These are phyloP conservation scores for Gymnothorax reevesii DNA, from an alignment of 2,797 vertebrate species.

Conservation along the genomic window DNA sequence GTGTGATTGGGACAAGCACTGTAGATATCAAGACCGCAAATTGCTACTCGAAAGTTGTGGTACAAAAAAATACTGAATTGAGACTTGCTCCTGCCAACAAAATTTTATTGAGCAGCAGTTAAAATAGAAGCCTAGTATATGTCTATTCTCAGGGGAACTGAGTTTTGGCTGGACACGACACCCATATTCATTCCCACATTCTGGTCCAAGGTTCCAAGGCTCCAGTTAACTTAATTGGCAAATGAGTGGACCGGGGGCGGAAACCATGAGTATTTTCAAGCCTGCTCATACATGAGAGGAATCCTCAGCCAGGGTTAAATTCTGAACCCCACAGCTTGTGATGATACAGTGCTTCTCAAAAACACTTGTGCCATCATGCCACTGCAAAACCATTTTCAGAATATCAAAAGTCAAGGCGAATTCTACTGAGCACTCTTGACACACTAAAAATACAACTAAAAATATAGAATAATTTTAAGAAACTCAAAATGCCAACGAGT, in stretches of 20 bases:
- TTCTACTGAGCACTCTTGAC: no score
- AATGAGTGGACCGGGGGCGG: not conserved
- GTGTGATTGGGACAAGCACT: not conserved
- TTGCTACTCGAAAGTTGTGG: not conserved
- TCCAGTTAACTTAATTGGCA: not conserved
- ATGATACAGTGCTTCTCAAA: not conserved
- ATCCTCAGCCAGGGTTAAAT: not conserved
- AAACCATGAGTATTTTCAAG: not conserved
- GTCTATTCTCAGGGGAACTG: not conserved
- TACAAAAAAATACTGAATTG: not conserved
- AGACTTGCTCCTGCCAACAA: not conserved
- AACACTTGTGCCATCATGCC: not conserved
- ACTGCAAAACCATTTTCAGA: not conserved
- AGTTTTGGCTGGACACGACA: not conserved
- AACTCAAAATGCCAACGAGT: no score
- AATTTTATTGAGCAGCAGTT: not conserved
- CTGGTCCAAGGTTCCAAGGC: not conserved
- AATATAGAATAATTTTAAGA: no score
- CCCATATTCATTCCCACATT: not conserved
- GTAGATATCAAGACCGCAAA: not conserved
- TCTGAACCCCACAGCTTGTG: not conserved
- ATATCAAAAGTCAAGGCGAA: no score
- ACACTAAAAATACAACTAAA: no score
- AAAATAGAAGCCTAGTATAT: not conserved
- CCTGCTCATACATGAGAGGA: not conserved